Conservation (phyloP, 1,140 invertebrate genomes). For the Pseudomyrmex pallidus region DNA sequence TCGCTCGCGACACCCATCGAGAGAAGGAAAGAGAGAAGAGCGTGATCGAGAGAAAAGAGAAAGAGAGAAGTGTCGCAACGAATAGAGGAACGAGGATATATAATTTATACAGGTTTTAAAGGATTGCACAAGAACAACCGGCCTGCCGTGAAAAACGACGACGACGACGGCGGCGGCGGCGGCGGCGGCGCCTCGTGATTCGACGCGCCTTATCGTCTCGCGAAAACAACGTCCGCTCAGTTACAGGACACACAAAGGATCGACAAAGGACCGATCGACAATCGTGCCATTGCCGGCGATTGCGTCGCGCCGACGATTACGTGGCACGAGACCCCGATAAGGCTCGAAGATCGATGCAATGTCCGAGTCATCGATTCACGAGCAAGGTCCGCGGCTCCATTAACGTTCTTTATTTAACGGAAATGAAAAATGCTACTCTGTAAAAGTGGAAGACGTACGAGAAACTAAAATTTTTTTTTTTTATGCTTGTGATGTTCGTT, state of each 20-base stretch:
- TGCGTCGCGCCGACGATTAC: conserved; percentile 45
- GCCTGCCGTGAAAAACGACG: conserved; percentile 55
- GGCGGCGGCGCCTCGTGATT: conserved; percentile 75
- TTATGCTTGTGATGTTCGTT: not conserved
- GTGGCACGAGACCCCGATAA: conserved; percentile 48
- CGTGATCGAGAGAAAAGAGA: not conserved
- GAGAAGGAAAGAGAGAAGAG: conserved; percentile 21
- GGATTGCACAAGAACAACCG: conserved; percentile 78
- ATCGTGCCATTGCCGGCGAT: conserved; percentile 70
- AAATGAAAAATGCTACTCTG: not conserved
- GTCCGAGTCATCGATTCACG: not conserved
- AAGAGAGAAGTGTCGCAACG: conserved; percentile 60
- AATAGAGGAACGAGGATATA: conserved; percentile 43
- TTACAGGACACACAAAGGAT: conserved; percentile 74
- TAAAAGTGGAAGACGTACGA: too few relatives aligned
- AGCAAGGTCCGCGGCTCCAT: not conserved
- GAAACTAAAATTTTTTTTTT: too few relatives aligned
- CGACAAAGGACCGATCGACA: conserved; percentile 69
- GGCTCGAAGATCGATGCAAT: conserved; percentile 49
- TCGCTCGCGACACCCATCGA: conserved; percentile 60
- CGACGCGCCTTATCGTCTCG: conserved; percentile 78
- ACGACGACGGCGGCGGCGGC: conserved; percentile 23
- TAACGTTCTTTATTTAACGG: not conserved
- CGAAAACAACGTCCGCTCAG: conserved; percentile 67
- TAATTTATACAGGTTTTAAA: conserved; percentile 78